A percentile compares a stretch with the other conserved stretches of the same genome.
phyloP scores from a whole-genome alignment of 2,797 vertebrate species.

The Megaceryle alcyon region DNA sequence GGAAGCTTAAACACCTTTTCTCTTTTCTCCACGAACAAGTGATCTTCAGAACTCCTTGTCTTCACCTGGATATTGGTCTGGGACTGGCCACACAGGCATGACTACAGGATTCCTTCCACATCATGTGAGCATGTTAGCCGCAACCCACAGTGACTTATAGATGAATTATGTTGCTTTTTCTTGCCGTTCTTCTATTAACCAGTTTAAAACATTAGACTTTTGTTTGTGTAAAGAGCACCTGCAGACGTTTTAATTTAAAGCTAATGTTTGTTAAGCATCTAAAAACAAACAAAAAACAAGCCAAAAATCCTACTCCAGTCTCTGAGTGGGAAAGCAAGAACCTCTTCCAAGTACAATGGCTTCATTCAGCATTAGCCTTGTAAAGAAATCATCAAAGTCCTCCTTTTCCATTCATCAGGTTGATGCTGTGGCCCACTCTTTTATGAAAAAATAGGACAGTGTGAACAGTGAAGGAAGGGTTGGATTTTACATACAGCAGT shows the following conservation, averaged over 20 bases:
- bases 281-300: conserved; percentile 57
- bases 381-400: conserved; percentile 61
- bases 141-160: conserved; percentile 69
- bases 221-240: conserved; percentile 79
- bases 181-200: conserved; percentile 72
- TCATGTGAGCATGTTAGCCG: conserved; percentile 74
- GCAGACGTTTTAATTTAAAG: conserved; percentile 71
- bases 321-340: conserved; percentile 74
- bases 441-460: conserved; percentile 38
- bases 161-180: conserved; percentile 75
- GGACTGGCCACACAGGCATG: conserved; percentile 81
- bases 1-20: conserved; percentile 79
- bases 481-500: conserved; percentile 62
- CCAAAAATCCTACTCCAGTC: conserved; percentile 77
- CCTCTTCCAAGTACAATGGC: conserved; percentile 76
- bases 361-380: conserved; percentile 63
- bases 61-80: conserved; percentile 81
- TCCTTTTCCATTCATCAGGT: conserved; percentile 69
- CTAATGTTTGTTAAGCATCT: conserved; percentile 76
- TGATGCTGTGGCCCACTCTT: conserved; percentile 55
- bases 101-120: conserved; percentile 78
- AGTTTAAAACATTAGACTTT: conserved; percentile 77
- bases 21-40: conserved; percentile 79
- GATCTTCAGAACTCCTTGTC: conserved; percentile 80
- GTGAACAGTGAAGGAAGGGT: conserved; percentile 64